Evolutionary conservation across 2,888 invertebrate species (phyloP), one percentile per base, ranked within the genome.

Genomic region (Drosophila melanosoma): DNA sequence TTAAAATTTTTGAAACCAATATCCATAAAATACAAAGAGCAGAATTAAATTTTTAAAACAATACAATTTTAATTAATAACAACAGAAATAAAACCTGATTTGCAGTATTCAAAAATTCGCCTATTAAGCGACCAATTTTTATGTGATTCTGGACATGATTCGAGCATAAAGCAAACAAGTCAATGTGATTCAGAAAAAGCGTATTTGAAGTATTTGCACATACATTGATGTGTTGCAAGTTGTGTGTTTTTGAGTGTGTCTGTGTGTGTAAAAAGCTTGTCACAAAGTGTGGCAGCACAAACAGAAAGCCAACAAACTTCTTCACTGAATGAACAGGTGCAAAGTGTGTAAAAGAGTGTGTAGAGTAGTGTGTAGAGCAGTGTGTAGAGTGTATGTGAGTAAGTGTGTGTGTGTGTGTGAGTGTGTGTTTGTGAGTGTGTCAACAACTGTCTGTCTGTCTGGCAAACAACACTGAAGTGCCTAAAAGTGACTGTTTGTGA

Each of bases 391-490:
- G 36, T 12, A 23, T 36, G 17, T 20, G 29, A 7, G 35, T 40
- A 23, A 33, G 35, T 5, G 15, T 5, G 15, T 7, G n/a, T 23
- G 6, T 45, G 36, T 6, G 42, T 26, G 20, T 53, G 36, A 32
- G 48, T 17, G 36, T 6, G 52, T 56, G 53, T 48, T 51, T 49
- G 61, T 45, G 72, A 68, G 77, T 79, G 69, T 79, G 79, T 81
- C 79, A 79, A 79, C 79, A 76, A 67, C 81, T 59, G 65, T 48
- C 63, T 56, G 63, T 48, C 64, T 68, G 75, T 75, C 71, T 78
- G 75, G 73, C 66, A 71, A 63, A 69, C 70, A 72, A 79, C 64
- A 72, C 69, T 71, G 69, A 73, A 83, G 84, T 78, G 80, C 64
- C 74, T 80, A 63, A 66, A 42, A 76, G 71, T 20, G 32, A 6